A percentile compares a stretch with the other conserved stretches of the same genome.
These are phyloP conservation scores for Tadarida brasiliensis DNA, from an alignment of 2,797 vertebrate genomes.

Conservation along the genomic window DNA sequence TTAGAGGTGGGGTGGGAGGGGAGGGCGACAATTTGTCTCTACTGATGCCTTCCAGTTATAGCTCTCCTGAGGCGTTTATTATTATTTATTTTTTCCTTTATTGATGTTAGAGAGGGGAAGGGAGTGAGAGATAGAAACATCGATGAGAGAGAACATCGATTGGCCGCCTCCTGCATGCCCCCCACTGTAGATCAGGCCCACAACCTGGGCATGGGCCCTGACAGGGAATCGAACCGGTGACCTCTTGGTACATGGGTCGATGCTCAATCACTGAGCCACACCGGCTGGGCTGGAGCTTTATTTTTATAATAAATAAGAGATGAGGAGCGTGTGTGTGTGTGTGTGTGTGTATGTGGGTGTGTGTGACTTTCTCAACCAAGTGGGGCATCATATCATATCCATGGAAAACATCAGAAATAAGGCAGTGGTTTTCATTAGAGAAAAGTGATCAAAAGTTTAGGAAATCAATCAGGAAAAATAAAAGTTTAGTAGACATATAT, in stretches of 20 bases:
- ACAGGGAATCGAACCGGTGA: no score
- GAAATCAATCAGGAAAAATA: neutral
- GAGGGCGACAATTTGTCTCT: neutral
- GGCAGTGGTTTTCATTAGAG: conserved; percentile 41
- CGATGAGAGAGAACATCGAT: no score
- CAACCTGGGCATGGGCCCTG: no score
- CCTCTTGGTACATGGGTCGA: no score
- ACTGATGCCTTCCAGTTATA: neutral
- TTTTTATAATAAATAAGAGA: conserved; percentile 25
- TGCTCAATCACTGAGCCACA: no score
- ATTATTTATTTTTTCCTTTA: no score
- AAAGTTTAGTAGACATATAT: neutral
- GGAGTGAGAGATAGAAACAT: no score
- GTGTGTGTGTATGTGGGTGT: neutral
- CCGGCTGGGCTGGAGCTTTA: neutral
- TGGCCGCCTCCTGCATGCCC: no score
- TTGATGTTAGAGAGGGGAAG: no score
- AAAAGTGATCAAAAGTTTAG: conserved; percentile 33
- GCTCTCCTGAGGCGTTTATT: neutral
- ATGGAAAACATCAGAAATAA: neutral
- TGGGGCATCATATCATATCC: neutral
- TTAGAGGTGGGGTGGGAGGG: accelerated
- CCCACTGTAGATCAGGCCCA: no score
- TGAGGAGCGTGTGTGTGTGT: neutral
- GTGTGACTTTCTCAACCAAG: neutral